phyloP scores from a whole-genome alignment of 2,797 vertebrate genomes.

The Simalia tracyae region DNA sequence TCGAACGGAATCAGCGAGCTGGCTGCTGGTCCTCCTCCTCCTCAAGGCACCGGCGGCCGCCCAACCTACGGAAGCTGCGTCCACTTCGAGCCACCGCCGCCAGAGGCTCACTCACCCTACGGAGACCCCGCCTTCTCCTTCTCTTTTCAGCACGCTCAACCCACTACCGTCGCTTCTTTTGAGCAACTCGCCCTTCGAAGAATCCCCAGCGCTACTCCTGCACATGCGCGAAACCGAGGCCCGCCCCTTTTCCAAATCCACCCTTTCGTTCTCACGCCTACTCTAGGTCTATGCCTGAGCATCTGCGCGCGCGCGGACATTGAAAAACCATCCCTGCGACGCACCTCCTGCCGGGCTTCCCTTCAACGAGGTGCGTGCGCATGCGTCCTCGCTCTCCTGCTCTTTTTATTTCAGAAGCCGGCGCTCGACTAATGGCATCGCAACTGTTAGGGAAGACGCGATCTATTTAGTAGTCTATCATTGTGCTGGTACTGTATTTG shows the following conservation, averaged over 20 bases:
- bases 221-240: background rate
- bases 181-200: background rate
- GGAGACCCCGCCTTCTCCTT: background rate
- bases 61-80: slow-evolving; percentile 38
- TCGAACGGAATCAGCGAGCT: background rate
- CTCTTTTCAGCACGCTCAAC: background rate
- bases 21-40: background rate
- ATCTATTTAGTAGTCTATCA: background rate
- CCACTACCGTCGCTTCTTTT: background rate
- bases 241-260: background rate
- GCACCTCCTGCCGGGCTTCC: background rate
- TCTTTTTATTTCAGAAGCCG: background rate
- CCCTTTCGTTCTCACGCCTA: background rate
- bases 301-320: background rate
- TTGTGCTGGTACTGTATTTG: background rate
- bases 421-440: background rate
- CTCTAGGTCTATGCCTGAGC: background rate
- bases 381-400: background rate
- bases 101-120: background rate
- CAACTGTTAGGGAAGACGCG: background rate
- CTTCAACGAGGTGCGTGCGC: background rate
- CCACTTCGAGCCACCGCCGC: background rate
- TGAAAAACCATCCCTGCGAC: no score
- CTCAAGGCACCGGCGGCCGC: background rate
- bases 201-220: background rate